Conservation (phyloP, 2,888 invertebrate species). For the Dromius quadrimaculatus region DNA sequence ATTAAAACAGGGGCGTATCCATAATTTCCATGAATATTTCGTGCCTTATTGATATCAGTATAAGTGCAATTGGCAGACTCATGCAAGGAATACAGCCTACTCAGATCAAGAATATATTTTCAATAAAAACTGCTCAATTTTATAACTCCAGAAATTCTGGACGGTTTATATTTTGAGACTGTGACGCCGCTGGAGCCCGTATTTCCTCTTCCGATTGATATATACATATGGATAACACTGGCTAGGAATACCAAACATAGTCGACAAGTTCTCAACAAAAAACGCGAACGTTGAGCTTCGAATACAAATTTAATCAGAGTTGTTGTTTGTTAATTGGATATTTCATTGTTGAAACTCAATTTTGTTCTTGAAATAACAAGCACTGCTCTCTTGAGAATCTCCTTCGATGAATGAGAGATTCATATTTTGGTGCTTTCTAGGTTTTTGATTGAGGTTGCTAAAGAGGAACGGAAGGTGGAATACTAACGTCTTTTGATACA, state of each 20-base stretch:
- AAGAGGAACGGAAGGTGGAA: conserved; percentile 24
- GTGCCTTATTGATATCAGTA: too few species aligned
- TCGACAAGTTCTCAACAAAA: background rate
- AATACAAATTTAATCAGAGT: conserved; percentile 39
- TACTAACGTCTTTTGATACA: background rate
- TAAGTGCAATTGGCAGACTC: too few species aligned
- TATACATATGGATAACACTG: conserved; percentile 37
- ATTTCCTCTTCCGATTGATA: conserved; percentile 17
- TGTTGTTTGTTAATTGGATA: conserved; percentile 28
- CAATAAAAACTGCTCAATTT: too few species aligned
- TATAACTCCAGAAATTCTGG: too few species aligned
- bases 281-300: background rate
- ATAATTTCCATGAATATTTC: too few species aligned
- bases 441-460: conserved; percentile 21
- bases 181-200: too few species aligned
- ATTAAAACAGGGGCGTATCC: too few species aligned
- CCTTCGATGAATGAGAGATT: conserved; percentile 11
- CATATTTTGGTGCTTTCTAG: conserved; percentile 17
- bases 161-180: too few species aligned
- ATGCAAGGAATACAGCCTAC: too few species aligned
- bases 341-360: background rate
- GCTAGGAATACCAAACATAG: conserved; percentile 22
- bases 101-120: too few species aligned
- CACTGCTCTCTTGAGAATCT: background rate
- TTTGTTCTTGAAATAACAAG: conserved; percentile 11